Evolutionary conservation across 2,888 invertebrate genomes (phyloP), one percentile per base, ranked within the genome.

Genomic region (Sturmia bella): DNA sequence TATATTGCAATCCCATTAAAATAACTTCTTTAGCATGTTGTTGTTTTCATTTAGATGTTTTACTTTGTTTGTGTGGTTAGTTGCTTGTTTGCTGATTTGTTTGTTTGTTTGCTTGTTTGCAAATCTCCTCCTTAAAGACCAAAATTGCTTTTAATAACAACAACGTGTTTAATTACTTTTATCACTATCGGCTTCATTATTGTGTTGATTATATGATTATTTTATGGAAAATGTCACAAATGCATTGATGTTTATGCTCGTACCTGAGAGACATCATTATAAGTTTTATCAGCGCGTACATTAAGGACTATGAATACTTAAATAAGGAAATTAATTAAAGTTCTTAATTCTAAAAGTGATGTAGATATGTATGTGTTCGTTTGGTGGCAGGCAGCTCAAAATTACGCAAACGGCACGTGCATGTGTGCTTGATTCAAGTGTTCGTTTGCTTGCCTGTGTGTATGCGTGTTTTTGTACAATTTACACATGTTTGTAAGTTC

Each of bases 111-210:
- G 43, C 9, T 50, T 72, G 41, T 54, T 63, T 63, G 15, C n/a
- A 52, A 63, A 54, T 74, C 45, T 43, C 32, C 32, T 50, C 13
- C 75, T 69, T 69, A 27, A 69, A 48, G 50, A 66, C 15, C 32
- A 24, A 63, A 70, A 77, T 70, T 64, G 57, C 11, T 56, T 72
- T 66, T 78, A 78, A 72, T 78, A 78, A 78, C 78, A 72, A 72
- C 72, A 72, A 72, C 64, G 78, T 52, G 59, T 72, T 72, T 78
- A 78, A 78, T 72, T 78, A 78, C 64, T 57, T 50, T 59, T 72
- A 50, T 66, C 66, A 66, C 64, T 72, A 76, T 76, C 68, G 43
- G 54, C 50, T 66, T 63, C 45, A 69, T 56, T 37, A 56, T 56
- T 19, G 0, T 7, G 24, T 17, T 72, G 32, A 72, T 64, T 72